Conservation (phyloP, 2,888 invertebrate species). For the Hermaeophaga mercurialis region DNA sequence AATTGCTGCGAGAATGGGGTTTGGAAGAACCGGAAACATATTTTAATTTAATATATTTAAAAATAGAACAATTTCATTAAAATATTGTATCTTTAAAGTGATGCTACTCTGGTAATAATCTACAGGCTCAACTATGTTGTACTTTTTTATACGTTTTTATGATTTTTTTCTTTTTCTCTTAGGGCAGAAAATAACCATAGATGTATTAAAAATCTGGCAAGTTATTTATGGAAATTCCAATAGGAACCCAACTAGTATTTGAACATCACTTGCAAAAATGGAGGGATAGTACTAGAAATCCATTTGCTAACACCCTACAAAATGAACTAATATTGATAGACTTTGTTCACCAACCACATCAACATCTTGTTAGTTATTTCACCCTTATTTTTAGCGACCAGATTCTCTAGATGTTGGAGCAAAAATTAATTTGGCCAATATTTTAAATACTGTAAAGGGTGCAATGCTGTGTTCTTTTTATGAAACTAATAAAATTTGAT, state of each 20-base stretch:
- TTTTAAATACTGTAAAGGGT: constrained; percentile 31
- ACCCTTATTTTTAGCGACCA: constrained; percentile 1
- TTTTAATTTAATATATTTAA: neutral
- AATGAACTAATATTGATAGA: constrained; percentile 12
- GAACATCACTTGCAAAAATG: constrained; percentile 37
- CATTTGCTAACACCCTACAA: too few relatives aligned
- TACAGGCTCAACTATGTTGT: too few relatives aligned
- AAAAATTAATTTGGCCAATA: constrained; percentile 17
- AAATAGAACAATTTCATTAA: too few relatives aligned
- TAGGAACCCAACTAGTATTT: constrained; percentile 35
- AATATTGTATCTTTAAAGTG: neutral
- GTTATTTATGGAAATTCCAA: too few relatives aligned
- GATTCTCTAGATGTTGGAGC: too few relatives aligned
- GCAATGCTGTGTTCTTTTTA: constrained; percentile 32
- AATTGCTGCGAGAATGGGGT: neutral
- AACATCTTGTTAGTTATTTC: neutral
- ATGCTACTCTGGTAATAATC: neutral
- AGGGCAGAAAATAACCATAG: constrained; percentile 8
- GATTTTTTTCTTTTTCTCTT: neutral
- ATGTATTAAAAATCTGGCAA: constrained; percentile 20
- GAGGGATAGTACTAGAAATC: constrained; percentile 20
- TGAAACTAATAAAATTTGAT: too few relatives aligned
- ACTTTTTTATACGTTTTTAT: neutral
- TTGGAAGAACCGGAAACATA: neutral
- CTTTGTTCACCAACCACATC: neutral